Conservation (phyloP, 2,888 invertebrate genomes). For the Habroteleia sp. region DNA sequence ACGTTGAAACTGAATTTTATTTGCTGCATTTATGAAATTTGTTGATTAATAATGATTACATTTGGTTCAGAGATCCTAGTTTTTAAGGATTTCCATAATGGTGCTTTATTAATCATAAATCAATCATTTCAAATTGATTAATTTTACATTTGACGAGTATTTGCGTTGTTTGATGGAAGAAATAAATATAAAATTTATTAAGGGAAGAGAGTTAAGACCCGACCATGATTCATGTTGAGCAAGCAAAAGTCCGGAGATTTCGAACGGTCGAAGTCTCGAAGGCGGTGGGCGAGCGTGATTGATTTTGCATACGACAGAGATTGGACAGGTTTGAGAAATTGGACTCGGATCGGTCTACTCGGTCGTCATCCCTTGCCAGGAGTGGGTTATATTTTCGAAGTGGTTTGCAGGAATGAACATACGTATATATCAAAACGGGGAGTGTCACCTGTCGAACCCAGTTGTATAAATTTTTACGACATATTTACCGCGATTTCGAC, state of each 20-base stretch:
- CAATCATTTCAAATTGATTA: too few relatives aligned
- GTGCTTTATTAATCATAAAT: too few relatives aligned
- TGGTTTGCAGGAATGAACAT: conserved; percentile 31
- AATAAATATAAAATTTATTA: conserved; percentile 56
- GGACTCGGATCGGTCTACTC: conserved; percentile 74
- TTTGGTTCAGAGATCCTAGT: too few relatives aligned
- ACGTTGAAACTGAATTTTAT: too few relatives aligned
- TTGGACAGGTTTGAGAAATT: conserved; percentile 82
- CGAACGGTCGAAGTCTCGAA: conserved; percentile 55
- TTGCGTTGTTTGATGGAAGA: background rate
- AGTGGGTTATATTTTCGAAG: conserved; percentile 54
- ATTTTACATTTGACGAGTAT: too few relatives aligned
- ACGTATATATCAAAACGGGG: conserved; percentile 41
- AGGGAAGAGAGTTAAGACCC: conserved; percentile 39
- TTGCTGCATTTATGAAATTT: too few relatives aligned
- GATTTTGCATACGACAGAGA: conserved; percentile 81
- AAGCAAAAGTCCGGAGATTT: conserved; percentile 69
- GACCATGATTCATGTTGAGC: conserved; percentile 70
- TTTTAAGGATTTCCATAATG: too few relatives aligned
- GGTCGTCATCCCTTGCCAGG: conserved; percentile 63
- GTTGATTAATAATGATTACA: too few relatives aligned
- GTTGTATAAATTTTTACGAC: conserved; percentile 74
- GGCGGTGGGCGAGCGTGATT: conserved; percentile 75
- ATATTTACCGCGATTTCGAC: conserved; percentile 72
- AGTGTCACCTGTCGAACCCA: conserved; percentile 69